A percentile compares a stretch with the other conserved stretches of the same genome.
phyloP scores from a whole-genome alignment of 2,888 invertebrate genomes.

The Aphrophora alni region DNA sequence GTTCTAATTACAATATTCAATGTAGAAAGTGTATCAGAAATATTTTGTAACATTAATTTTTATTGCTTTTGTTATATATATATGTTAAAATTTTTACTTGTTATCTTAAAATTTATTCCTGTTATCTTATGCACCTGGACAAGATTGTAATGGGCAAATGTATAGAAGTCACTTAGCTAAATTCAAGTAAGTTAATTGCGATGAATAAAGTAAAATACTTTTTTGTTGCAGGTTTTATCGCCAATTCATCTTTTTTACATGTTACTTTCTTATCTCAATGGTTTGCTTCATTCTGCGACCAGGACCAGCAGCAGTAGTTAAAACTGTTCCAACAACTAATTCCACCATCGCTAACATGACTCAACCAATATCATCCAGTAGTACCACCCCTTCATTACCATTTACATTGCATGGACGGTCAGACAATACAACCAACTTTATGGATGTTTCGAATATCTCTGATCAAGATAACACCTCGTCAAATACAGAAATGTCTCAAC shows the following conservation, averaged over 20 bases:
- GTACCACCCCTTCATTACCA: slow-evolving; percentile 23
- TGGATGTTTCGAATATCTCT: background rate
- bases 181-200: background rate
- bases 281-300: slow-evolving; percentile 90
- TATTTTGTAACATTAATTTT: no score
- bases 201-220: background rate
- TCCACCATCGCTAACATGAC: slow-evolving; percentile 48
- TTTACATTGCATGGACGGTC: background rate
- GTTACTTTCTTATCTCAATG: slow-evolving; percentile 89
- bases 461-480: background rate
- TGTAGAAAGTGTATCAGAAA: no score
- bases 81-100: no score
- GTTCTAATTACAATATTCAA: no score
- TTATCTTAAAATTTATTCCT: no score
- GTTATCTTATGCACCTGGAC: no score
- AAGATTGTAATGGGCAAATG: no score
- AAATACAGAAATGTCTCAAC: background rate
- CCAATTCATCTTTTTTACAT: slow-evolving; percentile 88
- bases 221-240: slow-evolving; percentile 77
- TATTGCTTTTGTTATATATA: no score
- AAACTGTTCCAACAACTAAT: slow-evolving; percentile 55
- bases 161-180: no score
- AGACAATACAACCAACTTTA: background rate
- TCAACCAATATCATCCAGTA: background rate
- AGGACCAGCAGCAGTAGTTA: slow-evolving; percentile 65